Evolutionary conservation across 2,113 vertebrate species (phyloP).

Genomic region (Lophura nycthemera): DNA sequence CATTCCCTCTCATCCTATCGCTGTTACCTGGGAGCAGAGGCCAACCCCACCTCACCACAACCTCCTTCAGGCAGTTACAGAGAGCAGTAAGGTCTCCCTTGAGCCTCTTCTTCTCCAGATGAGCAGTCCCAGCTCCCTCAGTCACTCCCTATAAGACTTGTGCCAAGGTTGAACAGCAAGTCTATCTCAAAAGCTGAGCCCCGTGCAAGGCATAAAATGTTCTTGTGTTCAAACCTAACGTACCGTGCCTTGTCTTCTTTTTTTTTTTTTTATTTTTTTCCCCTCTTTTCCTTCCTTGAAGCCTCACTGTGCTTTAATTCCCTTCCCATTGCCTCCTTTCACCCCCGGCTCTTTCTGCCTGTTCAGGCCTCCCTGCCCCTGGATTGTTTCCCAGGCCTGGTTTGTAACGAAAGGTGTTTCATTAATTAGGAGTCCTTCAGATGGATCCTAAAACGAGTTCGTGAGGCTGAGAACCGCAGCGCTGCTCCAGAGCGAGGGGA

Average conservation of each 20-base stretch:
- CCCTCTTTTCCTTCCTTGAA: neutral
- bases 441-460: neutral
- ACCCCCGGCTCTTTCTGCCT: neutral
- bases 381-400: slow-evolving; percentile 14
- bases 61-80: no score
- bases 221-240: neutral
- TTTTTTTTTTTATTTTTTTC: no score
- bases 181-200: neutral
- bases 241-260: rapidly evolving
- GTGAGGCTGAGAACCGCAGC: neutral
- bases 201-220: rapidly evolving
- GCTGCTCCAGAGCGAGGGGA: neutral
- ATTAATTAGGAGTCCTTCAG: neutral
- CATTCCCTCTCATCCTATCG: no score
- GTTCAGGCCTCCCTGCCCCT: neutral
- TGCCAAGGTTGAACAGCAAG: neutral
- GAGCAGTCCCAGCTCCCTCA: no score
- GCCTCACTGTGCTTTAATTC: neutral
- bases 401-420: slow-evolving; percentile 4
- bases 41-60: no score
- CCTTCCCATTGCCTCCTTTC: neutral
- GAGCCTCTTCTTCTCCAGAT: no score
- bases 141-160: no score
- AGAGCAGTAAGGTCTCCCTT: no score
- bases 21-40: no score